These are phyloP conservation scores for Drosophila dunni DNA, from an alignment of 1,140 invertebrate species.

Conservation along the genomic window DNA sequence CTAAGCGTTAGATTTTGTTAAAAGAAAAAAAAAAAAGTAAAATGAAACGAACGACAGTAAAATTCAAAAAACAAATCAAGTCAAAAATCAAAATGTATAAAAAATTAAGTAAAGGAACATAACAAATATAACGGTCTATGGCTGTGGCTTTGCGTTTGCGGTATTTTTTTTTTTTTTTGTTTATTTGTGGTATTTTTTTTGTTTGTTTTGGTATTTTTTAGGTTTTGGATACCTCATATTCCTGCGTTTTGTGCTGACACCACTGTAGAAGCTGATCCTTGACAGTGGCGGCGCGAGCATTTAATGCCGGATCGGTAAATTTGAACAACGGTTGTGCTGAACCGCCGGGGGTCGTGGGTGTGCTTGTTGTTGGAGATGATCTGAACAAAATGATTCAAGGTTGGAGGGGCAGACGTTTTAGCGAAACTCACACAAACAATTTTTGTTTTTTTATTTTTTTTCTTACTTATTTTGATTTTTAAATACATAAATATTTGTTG, in stretches of 20 bases:
- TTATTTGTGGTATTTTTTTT: conserved; percentile 28
- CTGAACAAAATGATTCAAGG: conserved; percentile 85
- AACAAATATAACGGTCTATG: conserved; percentile 49
- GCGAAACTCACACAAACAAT: conserved; percentile 70
- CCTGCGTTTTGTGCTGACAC: conserved; percentile 97
- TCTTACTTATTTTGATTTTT: conserved; percentile 32
- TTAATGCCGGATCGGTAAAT: conserved; percentile 94
- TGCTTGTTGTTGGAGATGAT: conserved; percentile 87
- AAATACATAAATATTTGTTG: conserved; percentile 29
- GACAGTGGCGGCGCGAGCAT: conserved; percentile 94
- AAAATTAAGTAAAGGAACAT: conserved; percentile 24
- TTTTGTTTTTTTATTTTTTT: conserved; percentile 34
- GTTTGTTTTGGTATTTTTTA: conserved; percentile 45
- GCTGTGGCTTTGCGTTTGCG: conserved; percentile 54
- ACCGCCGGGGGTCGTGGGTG: conserved; percentile 86
- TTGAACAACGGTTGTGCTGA: conserved; percentile 89
- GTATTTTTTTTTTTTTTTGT: conserved; percentile 22
- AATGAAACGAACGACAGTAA: conserved; percentile 56
- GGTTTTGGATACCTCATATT: conserved; percentile 92
- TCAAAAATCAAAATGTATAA: conserved; percentile 18
- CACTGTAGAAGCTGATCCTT: conserved; percentile 98
- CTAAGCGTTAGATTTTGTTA: conserved; percentile 60
- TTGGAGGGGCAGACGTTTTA: conserved; percentile 78
- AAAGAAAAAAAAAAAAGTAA: conserved; percentile 26
- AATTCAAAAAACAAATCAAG: conserved; percentile 35